Conservation (phyloP, 1,140 invertebrate species). For the Lithobius niger region DNA sequence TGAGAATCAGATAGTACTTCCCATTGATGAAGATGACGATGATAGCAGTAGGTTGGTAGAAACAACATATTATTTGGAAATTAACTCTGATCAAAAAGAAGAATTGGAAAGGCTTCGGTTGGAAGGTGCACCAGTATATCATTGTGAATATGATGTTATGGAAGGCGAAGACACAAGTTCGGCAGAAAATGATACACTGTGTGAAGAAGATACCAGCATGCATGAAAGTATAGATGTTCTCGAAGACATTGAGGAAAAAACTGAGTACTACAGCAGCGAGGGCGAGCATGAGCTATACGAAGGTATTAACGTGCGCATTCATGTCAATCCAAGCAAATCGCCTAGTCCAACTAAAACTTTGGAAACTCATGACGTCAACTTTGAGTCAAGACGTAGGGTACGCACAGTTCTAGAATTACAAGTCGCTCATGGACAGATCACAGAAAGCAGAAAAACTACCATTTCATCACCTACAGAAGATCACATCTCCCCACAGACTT, state of each 20-base stretch:
- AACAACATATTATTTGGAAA: slow-evolving; percentile 7
- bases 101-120: not conserved
- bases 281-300: slow-evolving; percentile 1
- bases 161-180: slow-evolving; percentile 4
- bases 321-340: not conserved
- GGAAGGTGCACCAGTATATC: not conserved
- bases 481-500: no score
- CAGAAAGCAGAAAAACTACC: not conserved
- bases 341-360: slow-evolving; percentile 1
- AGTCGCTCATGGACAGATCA: slow-evolving; percentile 4
- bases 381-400: not conserved
- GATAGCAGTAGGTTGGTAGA: not conserved
- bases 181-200: slow-evolving; percentile 1
- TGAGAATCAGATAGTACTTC: slow-evolving; percentile 3
- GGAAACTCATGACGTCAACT: not conserved
- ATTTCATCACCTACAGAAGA: not conserved
- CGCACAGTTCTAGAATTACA: not conserved
- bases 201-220: slow-evolving; percentile 10
- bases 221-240: slow-evolving; percentile 16
- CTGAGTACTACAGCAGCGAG: slow-evolving; percentile 14
- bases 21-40: not conserved
- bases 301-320: slow-evolving; percentile 4
- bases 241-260: slow-evolving; percentile 18
- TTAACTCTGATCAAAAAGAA: slow-evolving; percentile 3
- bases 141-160: not conserved